Evolutionary conservation across 2,888 invertebrate genomes (phyloP).

Genomic region (Drosophila demipolita): DNA sequence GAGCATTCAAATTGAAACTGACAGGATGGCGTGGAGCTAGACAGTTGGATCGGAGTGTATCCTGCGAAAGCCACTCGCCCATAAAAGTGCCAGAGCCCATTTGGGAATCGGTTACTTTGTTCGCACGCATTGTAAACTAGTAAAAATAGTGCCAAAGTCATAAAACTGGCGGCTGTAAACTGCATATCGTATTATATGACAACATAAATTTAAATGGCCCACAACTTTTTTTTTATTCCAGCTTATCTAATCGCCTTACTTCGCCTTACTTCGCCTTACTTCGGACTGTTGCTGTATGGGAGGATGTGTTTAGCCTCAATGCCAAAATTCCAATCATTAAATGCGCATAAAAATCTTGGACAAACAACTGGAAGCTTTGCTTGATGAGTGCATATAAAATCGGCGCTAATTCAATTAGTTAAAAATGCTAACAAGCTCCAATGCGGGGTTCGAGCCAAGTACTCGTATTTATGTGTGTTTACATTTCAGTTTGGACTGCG

Average conservation of each 20-base stretch:
- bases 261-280: conserved; percentile 3
- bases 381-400: conserved; percentile 38
- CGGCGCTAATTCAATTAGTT: conserved; percentile 74
- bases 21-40: conserved; percentile 54
- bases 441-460: conserved; percentile 30
- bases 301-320: conserved; percentile 25
- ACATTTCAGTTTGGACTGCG: conserved; percentile 18
- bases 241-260: conserved; percentile 37
- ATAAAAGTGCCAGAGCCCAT: conserved; percentile 56
- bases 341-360: conserved; percentile 58
- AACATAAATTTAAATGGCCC: conserved; percentile 54
- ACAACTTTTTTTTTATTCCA: conserved; percentile 39
- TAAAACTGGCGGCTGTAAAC: conserved; percentile 52
- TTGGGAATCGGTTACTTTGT: conserved; percentile 72
- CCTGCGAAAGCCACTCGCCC: conserved; percentile 22
- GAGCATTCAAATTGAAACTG: conserved; percentile 80
- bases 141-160: conserved; percentile 69
- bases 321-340: conserved; percentile 56
- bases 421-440: conserved; percentile 53
- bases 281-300: background rate
- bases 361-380: conserved; percentile 26
- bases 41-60: conserved; percentile 17
- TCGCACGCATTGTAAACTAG: conserved; percentile 58
- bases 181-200: conserved; percentile 55
- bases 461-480: conserved; percentile 30